phyloP scores from a whole-genome alignment of 2,113 vertebrate genomes.

The Syngnathoides biaculeatus region DNA sequence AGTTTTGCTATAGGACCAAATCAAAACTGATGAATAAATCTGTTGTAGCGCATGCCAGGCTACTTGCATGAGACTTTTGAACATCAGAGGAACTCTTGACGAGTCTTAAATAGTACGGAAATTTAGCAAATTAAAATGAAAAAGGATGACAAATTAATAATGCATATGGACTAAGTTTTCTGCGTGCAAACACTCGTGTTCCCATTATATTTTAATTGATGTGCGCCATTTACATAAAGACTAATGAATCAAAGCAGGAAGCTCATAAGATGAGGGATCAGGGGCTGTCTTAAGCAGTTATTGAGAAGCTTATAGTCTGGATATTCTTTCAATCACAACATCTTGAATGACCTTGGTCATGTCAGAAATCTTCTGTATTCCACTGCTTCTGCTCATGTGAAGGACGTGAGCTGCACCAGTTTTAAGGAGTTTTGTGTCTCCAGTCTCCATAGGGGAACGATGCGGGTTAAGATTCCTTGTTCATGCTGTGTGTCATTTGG shows the following conservation, averaged over 20 bases:
- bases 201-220: constrained; percentile 1
- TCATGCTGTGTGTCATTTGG: constrained; percentile 14
- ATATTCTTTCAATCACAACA: constrained; percentile 2
- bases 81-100: background rate
- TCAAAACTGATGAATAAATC: background rate
- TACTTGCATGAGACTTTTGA: background rate
- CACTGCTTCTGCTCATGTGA: background rate
- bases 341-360: constrained; percentile 6
- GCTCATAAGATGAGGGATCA: background rate
- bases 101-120: background rate
- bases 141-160: background rate
- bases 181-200: background rate
- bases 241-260: constrained; percentile 28
- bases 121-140: background rate
- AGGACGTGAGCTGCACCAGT: background rate
- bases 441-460: background rate
- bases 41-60: background rate
- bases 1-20: background rate
- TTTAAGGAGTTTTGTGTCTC: background rate
- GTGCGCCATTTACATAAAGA: constrained; percentile 7
- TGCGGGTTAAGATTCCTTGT: background rate
- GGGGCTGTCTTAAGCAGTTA: background rate
- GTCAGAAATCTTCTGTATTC: background rate
- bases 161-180: background rate
- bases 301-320: background rate